These are phyloP conservation scores for Lycaon pictus DNA, from an alignment of 2,113 vertebrate genomes.

Conservation along the genomic window DNA sequence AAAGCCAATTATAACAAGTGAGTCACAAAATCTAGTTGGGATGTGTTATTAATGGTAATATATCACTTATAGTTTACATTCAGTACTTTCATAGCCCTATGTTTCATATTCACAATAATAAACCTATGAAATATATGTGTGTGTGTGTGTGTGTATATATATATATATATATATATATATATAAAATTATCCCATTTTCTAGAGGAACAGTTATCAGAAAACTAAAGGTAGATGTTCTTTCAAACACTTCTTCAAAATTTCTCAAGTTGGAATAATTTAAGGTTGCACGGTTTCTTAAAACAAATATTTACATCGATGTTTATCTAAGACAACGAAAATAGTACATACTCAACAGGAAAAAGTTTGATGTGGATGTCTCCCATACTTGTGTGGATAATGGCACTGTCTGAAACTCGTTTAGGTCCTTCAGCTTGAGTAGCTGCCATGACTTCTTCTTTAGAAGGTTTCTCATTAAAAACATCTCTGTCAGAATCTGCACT, in stretches of 20 bases:
- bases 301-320: neutral
- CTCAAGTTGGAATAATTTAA: slow-evolving; percentile 16
- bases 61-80: neutral
- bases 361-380: slow-evolving; percentile 98
- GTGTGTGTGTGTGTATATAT: no score
- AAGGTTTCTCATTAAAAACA: slow-evolving; percentile 99
- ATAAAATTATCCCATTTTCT: neutral
- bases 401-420: slow-evolving; percentile 98
- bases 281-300: slow-evolving; percentile 35
- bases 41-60: neutral
- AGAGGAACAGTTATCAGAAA: neutral
- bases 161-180: neutral
- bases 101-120: neutral
- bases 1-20: neutral
- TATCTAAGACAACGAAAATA: slow-evolving; percentile 33
- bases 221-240: neutral
- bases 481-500: slow-evolving; percentile 98
- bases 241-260: neutral
- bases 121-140: neutral
- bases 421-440: slow-evolving; percentile 99
- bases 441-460: slow-evolving; percentile 99
- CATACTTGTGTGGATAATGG: slow-evolving; percentile 99
- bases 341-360: slow-evolving; percentile 98
- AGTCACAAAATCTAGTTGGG: slow-evolving; percentile 10
- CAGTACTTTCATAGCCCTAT: neutral